Conservation (phyloP, 2,797 vertebrate species). For the Peromyscus nudipes region DNA sequence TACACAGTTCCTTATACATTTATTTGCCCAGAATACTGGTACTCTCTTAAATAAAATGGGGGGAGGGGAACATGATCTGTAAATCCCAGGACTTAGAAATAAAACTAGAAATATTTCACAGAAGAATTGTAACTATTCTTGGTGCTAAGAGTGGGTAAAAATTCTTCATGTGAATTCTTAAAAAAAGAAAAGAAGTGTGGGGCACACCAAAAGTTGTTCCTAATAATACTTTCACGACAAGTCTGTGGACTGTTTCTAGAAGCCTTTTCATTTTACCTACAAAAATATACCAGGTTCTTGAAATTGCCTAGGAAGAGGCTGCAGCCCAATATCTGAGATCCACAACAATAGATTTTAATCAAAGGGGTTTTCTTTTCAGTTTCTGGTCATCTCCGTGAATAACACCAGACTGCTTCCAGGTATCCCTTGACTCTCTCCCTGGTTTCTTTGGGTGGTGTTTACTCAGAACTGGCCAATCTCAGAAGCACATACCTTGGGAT, state of each 20-base stretch:
- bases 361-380: not conserved
- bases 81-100: not conserved
- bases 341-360: not conserved
- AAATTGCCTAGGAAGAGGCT: not conserved
- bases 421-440: not conserved
- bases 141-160: not conserved
- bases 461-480: not conserved
- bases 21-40: not conserved
- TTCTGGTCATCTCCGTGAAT: too few relatives aligned
- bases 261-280: not conserved
- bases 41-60: not conserved
- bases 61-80: not conserved
- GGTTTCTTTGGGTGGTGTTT: not conserved
- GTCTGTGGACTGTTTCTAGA: not conserved
- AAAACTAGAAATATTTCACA: slow-evolving; percentile 24
- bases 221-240: not conserved
- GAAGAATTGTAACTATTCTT: not conserved
- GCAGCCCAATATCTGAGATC: not conserved
- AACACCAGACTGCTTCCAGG: accelerated
- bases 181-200: not conserved
- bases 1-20: not conserved
- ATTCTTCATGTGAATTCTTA: not conserved
- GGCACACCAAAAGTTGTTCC: not conserved
- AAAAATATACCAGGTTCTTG: not conserved
- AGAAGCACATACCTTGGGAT: not conserved